Base-by-base conservation (phyloP, 2,888 invertebrate species). In the Melieria omissa region DNA sequence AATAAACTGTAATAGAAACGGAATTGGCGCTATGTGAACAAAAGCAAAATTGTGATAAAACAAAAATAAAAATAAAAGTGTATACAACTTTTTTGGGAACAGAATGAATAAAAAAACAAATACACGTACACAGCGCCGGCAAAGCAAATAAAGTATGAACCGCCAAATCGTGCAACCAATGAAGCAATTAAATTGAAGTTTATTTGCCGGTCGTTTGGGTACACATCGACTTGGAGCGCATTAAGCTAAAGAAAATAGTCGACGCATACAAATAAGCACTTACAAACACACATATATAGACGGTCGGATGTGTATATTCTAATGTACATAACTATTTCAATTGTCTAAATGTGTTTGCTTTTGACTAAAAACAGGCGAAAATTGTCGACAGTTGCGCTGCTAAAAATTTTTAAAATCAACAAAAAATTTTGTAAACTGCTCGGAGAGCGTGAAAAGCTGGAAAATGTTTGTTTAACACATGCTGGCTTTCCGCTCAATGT, bases 101-200 rank as follows among this genome's bases (percentile, higher is more conserved):
- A 29, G 29, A 29, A 3, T 46, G 42, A 55, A 44, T n/a, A 46
- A 52, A n/a, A 6, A 58, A 49, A 45, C 57, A 57, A n/a, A 44
- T 29, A 65, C 5, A 58, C 9, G 10, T 52, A 46, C 9, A 65
- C 14, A 64, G 44, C 45, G 47, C 44, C 16, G 54, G 29, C 55
- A 57, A 69, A 69, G 29, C 29, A 29, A 29, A 29, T 29, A 29
- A 29, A 29, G 29, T 29, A 29, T 29, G 29, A 63, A 41, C 41
- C 63, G 55, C 55, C 45, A 69, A 62, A 14, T 9, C 29, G 60
- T 10, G 49, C 60, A 52, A n/a, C 60, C 55, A 69, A 69, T 63
- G 54, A 69, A 62, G 69, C 55, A 42, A 69, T 14, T 63, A 62
- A 69, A 69, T 69, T 63, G 46, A 63, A 57, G 63, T 63, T 69